Conservation (phyloP, 2,113 vertebrate species). For the Aleadryas rufinucha region DNA sequence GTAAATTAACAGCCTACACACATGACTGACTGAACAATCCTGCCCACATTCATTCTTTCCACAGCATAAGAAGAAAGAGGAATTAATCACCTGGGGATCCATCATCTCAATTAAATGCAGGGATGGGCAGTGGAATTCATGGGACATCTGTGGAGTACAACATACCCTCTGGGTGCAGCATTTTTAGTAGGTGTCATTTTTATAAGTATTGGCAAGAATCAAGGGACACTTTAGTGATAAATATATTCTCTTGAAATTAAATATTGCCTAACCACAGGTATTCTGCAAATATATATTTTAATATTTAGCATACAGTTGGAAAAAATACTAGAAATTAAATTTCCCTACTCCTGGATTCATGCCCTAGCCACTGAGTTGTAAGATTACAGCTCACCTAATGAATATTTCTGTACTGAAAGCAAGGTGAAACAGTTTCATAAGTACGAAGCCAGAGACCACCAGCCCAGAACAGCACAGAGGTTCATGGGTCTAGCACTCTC, state of each 20-base stretch:
- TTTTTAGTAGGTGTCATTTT: conserved; percentile 15
- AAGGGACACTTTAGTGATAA: neutral
- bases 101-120: neutral
- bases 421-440: neutral
- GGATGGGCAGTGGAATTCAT: neutral
- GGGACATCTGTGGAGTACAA: neutral
- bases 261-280: neutral
- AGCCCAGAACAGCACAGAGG: neutral
- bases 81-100: neutral
- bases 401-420: neutral
- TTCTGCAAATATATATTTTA: neutral
- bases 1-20: neutral
- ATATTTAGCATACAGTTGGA: neutral
- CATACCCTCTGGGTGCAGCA: neutral
- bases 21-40: neutral
- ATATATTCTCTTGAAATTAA: neutral
- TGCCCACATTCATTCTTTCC: neutral
- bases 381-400: neutral
- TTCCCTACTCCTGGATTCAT: neutral
- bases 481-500: neutral
- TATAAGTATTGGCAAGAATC: neutral
- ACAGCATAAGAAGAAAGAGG: neutral
- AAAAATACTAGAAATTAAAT: neutral
- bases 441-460: neutral
- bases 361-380: neutral